phyloP scores from a whole-genome alignment of 23 tunicate species.

The Botrylloides violaceus region DNA sequence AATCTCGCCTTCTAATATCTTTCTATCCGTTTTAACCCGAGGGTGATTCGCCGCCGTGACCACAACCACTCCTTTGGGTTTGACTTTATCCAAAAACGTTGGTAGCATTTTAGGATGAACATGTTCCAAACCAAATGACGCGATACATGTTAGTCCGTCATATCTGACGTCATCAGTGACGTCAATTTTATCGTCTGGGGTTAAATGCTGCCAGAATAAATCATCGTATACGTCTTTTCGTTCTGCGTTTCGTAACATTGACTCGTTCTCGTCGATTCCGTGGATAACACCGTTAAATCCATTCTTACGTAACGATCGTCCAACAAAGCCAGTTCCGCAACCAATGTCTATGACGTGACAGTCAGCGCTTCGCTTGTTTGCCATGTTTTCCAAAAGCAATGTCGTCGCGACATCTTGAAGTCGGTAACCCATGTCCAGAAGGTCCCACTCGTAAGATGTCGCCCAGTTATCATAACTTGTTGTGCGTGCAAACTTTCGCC shows the following conservation, averaged over 20 bases:
- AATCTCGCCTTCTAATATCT: neutral
- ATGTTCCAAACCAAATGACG: slow-evolving; percentile 3
- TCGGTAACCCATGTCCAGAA: slow-evolving; percentile 18
- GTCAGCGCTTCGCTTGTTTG: neutral
- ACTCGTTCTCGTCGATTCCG: slow-evolving; percentile 7
- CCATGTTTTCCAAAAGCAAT: slow-evolving; percentile 14
- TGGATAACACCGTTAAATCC: slow-evolving; percentile 19
- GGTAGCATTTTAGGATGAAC: slow-evolving; percentile 21
- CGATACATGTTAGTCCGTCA: slow-evolving; percentile 12
- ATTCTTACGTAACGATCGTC: neutral
- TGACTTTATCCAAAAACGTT: slow-evolving; percentile 1
- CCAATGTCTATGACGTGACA: slow-evolving; percentile 13
- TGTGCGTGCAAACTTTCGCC: neutral
- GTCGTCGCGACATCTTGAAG: slow-evolving; percentile 9
- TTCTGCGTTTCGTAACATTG: slow-evolving; percentile 5
- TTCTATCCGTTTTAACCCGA: neutral
- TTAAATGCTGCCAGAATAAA: slow-evolving; percentile 7
- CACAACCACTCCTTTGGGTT: slow-evolving; percentile 15
- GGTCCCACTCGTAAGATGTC: slow-evolving; percentile 3
- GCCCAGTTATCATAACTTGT: slow-evolving; percentile 18
- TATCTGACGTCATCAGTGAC: neutral
- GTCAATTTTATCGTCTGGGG: slow-evolving; percentile 2
- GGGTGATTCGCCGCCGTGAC: slow-evolving; percentile 16
- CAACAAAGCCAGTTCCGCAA: slow-evolving; percentile 17
- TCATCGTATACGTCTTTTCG: slow-evolving; percentile 16